phyloP scores from a whole-genome alignment of 2,888 invertebrate species.

The Agrotis puta region DNA sequence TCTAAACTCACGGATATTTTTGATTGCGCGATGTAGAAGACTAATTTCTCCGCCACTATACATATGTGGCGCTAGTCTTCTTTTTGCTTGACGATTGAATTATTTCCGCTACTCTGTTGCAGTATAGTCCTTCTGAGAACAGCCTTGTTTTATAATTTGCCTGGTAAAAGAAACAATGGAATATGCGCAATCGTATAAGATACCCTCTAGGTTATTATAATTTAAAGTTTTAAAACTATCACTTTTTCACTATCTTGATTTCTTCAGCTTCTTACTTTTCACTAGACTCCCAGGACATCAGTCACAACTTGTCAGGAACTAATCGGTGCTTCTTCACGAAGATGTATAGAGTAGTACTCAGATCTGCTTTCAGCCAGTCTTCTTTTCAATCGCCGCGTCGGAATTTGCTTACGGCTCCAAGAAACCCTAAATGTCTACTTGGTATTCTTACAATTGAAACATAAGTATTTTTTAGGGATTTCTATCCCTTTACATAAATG shows the following conservation, averaged over 20 bases:
- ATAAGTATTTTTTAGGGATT: not conserved
- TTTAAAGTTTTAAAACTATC: not conserved
- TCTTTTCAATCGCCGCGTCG: slow-evolving; percentile 18
- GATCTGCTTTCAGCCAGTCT: not conserved
- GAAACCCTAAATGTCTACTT: slow-evolving; percentile 1
- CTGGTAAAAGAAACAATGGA: no score
- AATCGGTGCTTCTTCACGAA: slow-evolving; percentile 26
- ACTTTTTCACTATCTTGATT: slow-evolving; percentile 21
- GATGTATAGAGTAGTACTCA: not conserved
- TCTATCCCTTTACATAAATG: not conserved
- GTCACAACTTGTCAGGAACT: slow-evolving; percentile 25
- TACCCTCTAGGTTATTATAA: not conserved
- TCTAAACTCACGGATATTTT: no score
- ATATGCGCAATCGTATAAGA: slow-evolving; percentile 9
- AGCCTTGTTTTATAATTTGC: no score
- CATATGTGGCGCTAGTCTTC: no score
- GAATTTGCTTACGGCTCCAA: not conserved
- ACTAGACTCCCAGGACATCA: slow-evolving; percentile 5
- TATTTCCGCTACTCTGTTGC: no score
- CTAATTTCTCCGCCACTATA: no score
- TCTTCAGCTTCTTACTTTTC: slow-evolving; percentile 14
- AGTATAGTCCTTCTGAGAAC: no score
- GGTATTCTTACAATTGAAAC: not conserved
- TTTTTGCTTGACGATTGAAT: no score
- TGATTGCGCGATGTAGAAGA: no score